Conservation (phyloP, 2,113 vertebrate genomes). For the Gallinago media region DNA sequence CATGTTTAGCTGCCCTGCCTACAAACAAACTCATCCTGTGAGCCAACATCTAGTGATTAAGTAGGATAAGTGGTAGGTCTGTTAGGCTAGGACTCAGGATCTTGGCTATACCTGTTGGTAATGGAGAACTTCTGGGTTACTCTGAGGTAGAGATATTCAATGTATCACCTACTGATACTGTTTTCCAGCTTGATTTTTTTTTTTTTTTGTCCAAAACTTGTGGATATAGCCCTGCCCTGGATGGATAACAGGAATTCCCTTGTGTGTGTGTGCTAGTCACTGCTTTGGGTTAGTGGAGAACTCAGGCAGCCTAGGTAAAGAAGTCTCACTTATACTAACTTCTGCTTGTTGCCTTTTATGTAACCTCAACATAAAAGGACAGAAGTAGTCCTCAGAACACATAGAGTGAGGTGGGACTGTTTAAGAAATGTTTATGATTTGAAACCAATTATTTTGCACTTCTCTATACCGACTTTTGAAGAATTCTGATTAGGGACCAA, state of each 20-base stretch:
- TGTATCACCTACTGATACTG: neutral
- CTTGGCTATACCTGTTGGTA: neutral
- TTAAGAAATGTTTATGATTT: neutral
- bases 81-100: neutral
- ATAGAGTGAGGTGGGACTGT: neutral
- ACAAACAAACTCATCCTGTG: neutral
- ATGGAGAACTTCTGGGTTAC: neutral
- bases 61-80: neutral
- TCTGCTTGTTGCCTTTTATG: neutral
- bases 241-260: neutral
- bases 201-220: neutral
- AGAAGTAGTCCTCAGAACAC: neutral
- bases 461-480: neutral
- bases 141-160: neutral
- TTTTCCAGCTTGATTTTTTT: neutral
- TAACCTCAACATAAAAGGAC: neutral
- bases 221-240: neutral
- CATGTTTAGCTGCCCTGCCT: neutral
- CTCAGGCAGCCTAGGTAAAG: accelerated
- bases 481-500: neutral
- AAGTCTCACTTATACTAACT: neutral
- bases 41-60: neutral
- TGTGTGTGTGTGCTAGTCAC: neutral
- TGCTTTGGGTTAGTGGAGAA: neutral
- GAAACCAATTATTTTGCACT: neutral